These are phyloP conservation scores for Oligia fasciuncula DNA, from an alignment of 2,888 invertebrate genomes.

Conservation along the genomic window DNA sequence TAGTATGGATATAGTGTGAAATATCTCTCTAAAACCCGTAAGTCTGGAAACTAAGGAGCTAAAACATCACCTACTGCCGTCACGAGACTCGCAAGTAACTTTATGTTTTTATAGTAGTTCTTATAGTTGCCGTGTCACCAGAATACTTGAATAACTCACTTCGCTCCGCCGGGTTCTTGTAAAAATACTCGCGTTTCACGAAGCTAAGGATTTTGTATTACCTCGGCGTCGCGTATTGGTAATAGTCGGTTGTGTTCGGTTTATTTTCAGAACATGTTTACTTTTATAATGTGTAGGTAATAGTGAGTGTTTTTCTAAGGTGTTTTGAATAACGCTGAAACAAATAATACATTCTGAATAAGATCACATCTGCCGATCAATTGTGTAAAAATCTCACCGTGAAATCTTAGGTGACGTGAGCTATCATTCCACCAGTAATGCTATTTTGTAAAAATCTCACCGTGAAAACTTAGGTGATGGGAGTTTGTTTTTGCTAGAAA, in stretches of 20 bases:
- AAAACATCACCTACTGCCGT: constrained; percentile 52
- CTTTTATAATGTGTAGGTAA: constrained; percentile 2
- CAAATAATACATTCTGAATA: not conserved
- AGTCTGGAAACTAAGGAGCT: constrained; percentile 38
- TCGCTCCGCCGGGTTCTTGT: constrained; percentile 40
- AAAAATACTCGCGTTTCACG: constrained; percentile 40
- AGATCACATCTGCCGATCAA: too few species aligned
- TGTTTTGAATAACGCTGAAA: not conserved
- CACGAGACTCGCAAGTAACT: constrained; percentile 60
- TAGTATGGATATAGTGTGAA: not conserved
- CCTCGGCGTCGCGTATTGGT: constrained; percentile 41
- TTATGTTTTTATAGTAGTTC: constrained; percentile 72
- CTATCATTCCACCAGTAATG: too few species aligned
- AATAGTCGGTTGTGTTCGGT: constrained; percentile 8
- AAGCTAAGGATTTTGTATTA: constrained; percentile 37
- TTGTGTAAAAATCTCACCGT: too few species aligned
- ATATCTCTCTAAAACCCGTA: not conserved
- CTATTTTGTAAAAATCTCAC: too few species aligned
- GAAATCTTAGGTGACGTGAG: too few species aligned
- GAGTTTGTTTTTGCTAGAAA: too few species aligned
- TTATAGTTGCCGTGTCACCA: constrained; percentile 69
- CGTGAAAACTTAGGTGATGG: too few species aligned
- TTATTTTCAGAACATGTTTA: constrained; percentile 32
- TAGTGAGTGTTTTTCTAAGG: not conserved
- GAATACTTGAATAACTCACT: constrained; percentile 66